Conservation (phyloP, 2,113 vertebrate species). For the Carettochelys insculpta region DNA sequence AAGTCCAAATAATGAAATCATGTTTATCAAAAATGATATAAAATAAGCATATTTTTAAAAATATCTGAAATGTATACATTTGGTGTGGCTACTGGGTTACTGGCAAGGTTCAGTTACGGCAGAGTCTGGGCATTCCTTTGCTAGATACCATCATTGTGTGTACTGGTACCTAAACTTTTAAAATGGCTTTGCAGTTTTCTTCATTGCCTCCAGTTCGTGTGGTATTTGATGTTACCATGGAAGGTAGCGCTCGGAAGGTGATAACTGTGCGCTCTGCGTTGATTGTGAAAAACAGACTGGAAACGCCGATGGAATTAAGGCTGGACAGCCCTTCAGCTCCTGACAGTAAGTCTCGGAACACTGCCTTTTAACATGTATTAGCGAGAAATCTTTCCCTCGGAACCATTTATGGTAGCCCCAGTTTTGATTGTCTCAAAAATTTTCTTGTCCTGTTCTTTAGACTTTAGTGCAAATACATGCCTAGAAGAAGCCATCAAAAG, state of each 20-base stretch:
- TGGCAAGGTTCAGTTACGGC: background rate
- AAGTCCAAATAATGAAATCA: background rate
- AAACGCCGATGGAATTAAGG: conserved; percentile 91
- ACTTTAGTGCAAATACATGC: background rate
- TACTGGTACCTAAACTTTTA: conserved; percentile 42
- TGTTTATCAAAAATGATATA: background rate
- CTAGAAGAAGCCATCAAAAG: background rate
- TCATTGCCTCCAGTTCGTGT: conserved; percentile 94
- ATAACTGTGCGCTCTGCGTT: conserved; percentile 95
- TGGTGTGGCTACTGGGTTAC: rapidly evolving
- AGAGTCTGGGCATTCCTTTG: background rate
- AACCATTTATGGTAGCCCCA: background rate
- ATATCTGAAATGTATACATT: rapidly evolving
- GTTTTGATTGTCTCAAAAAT: background rate
- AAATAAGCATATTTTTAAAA: background rate
- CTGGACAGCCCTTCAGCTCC: conserved; percentile 96
- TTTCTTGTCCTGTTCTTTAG: background rate
- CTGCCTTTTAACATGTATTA: background rate
- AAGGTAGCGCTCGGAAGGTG: conserved; percentile 94
- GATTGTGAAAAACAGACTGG: conserved; percentile 92
- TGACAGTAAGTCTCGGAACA: conserved; percentile 85
- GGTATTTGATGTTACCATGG: conserved; percentile 96
- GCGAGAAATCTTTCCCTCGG: background rate
- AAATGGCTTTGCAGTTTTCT: conserved; percentile 86
- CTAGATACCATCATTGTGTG: background rate